Percentiles rank a stretch among this genome's conserved stretches.
phyloP scores from a whole-genome alignment of 2,113 vertebrate genomes.

The Apodemus speciosus region DNA sequence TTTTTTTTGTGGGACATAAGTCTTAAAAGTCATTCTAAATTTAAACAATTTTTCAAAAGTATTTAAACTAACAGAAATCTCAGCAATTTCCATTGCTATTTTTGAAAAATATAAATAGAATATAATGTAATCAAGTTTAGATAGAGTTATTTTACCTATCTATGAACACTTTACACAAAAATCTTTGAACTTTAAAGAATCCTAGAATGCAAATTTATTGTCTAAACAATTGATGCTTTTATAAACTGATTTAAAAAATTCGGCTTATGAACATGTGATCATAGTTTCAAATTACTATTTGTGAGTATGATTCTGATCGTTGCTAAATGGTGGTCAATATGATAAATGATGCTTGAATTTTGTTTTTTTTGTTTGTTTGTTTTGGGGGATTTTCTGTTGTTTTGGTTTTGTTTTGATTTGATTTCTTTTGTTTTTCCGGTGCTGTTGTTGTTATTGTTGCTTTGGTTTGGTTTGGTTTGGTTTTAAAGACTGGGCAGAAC shows the following conservation, averaged over 20 bases:
- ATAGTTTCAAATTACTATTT: background rate
- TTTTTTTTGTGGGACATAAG: background rate
- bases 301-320: background rate
- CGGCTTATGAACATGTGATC: background rate
- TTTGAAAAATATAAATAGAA: background rate
- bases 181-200: background rate
- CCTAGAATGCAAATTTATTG: constrained; percentile 13
- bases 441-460: background rate
- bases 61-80: constrained; percentile 5
- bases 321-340: background rate
- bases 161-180: background rate
- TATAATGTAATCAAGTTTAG: background rate
- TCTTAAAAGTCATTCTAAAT: background rate
- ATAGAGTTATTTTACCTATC: background rate
- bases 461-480: too few species aligned
- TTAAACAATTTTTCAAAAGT: background rate
- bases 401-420: background rate
- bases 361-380: background rate
- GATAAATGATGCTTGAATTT: background rate
- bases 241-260: background rate
- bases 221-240: background rate
- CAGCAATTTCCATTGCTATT: background rate
- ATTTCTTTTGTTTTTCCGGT: background rate
- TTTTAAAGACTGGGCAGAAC: too few species aligned
- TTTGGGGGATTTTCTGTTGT: background rate